Conservation (phyloP, 2,797 vertebrate species). For the Merluccius polli region DNA sequence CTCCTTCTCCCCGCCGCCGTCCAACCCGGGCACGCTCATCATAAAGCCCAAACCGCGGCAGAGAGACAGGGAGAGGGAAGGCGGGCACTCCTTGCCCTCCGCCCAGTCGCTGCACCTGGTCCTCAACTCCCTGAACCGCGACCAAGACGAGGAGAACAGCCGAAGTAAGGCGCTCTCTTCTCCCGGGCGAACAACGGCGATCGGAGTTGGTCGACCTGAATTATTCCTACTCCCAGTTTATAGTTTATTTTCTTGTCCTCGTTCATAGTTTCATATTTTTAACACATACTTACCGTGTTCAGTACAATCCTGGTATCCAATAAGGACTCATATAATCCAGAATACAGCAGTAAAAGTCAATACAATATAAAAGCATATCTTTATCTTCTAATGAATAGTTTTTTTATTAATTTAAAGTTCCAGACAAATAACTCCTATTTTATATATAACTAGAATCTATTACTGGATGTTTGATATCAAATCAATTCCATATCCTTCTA, state of each 20-base stretch:
- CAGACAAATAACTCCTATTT: neutral
- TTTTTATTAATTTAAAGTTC: neutral
- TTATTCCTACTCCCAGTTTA: neutral
- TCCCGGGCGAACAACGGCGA: neutral
- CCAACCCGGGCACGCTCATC: conserved; percentile 71
- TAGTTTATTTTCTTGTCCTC: neutral
- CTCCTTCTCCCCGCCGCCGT: conserved; percentile 74
- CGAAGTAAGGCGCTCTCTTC: conserved; percentile 68
- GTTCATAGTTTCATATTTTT: neutral
- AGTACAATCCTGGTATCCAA: neutral
- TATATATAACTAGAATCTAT: too few relatives aligned
- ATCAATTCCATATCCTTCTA: neutral
- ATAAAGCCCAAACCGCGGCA: conserved; percentile 71
- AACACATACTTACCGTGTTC: neutral
- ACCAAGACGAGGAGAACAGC: conserved; percentile 75
- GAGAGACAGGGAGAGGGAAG: conserved; percentile 65
- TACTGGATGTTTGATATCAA: neutral
- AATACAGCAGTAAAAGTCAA: too few relatives aligned
- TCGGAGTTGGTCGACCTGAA: too few relatives aligned
- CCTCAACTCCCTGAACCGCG: conserved; percentile 78
- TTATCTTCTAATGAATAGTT: too few relatives aligned
- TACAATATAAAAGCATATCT: too few relatives aligned
- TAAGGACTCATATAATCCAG: neutral
- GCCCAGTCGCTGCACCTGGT: conserved; percentile 80
- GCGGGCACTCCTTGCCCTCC: conserved; percentile 73